Base-by-base conservation (phyloP, 35 echinoderm and acorn worm genomes). In the Holothuria glaberrima region DNA sequence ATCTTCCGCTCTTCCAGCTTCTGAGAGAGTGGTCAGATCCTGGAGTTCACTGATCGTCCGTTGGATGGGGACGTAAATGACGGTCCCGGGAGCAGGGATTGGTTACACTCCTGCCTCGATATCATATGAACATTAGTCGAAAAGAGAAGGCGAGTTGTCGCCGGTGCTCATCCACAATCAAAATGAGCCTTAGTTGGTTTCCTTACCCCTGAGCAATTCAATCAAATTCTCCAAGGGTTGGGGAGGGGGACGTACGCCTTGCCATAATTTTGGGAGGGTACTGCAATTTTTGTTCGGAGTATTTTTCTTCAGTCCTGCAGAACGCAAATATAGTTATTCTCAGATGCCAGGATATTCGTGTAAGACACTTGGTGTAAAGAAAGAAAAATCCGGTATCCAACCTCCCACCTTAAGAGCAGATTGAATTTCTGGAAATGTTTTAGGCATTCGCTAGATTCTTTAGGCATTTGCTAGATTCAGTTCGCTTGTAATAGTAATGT, bases 181-280 rank as follows among this genome's bases (percentile, higher is more conserved):
- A 3, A n/a, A 72, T 5, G 69, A 72, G 69, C 69, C 69, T 72
- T 33, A 72, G 31, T 72, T 72, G 69, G 69, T 27, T 72, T 72
- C 69, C 69, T 1, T n/a, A n/a, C 22, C 69, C 5, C 69, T n/a
- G 22, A 72, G 69, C 29, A 72, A 72, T 72, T 27, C 13, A 72
- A 72, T 72, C 69, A 72, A 72, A 72, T 72, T n/a, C 69, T 72
- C 69, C 13, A 72, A 72, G 5, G 69, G 31, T 72, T 72, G 69
- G 69, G 69, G 69, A 27, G 69, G 31, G 69, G 22, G 69, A 33
- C 69, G 31, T 72, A 72, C 31, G 22, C 31, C 69, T 27, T 0
- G 69, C 69, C 69, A 72, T 72, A 61, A 72, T 72, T 72, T 72
- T 72, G n/a, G 69, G 17, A 72, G 69, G 69, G 69, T 72, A 72